Conservation (phyloP, 2,888 invertebrate genomes). For the Zeuzera pyrina region DNA sequence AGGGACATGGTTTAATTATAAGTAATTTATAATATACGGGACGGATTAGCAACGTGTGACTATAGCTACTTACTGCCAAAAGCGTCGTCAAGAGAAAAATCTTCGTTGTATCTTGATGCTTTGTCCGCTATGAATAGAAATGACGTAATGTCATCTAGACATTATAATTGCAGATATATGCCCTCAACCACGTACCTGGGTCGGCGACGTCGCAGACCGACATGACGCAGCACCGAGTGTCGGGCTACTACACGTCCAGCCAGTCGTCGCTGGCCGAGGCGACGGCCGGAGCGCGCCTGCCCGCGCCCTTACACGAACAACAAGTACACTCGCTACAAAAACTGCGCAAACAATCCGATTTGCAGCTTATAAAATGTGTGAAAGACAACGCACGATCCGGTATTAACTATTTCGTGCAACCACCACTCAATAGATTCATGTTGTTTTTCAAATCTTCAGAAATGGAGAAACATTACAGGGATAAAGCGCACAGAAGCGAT, state of each 20-base stretch:
- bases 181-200: constrained; percentile 69
- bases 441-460: constrained; percentile 86
- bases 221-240: constrained; percentile 85
- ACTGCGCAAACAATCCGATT: constrained; percentile 89
- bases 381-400: constrained; percentile 90
- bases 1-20: no score
- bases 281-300: constrained; percentile 40
- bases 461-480: constrained; percentile 87
- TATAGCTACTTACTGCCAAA: no score
- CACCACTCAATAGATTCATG: constrained; percentile 86
- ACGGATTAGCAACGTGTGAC: no score
- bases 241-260: constrained; percentile 91
- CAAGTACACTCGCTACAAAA: constrained; percentile 81
- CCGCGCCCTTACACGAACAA: constrained; percentile 74
- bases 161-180: constrained; percentile 75
- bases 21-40: no score
- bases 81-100: no score
- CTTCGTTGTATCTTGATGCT: no score
- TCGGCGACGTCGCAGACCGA: constrained; percentile 78
- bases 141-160: no score
- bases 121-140: no score
- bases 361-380: constrained; percentile 89
- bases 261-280: constrained; percentile 76
- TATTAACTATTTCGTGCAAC: constrained; percentile 87
- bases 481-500: constrained; percentile 84